Base-by-base conservation (phyloP, 2,113 vertebrate genomes). In the Rhinoderma darwinii region DNA sequence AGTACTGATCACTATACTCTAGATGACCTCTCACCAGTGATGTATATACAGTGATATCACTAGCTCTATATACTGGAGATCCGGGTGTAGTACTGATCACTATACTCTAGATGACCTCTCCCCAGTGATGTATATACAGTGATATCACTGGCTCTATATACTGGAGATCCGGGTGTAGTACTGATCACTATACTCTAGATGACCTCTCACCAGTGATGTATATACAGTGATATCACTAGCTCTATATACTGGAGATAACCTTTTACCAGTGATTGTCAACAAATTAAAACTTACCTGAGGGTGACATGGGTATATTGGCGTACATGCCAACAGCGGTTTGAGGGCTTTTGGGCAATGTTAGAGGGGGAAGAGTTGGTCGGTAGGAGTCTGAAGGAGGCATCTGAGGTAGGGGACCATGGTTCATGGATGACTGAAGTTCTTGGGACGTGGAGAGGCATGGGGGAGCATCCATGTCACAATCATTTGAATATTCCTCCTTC, bases 401-500 rank as follows among this genome's bases (percentile, higher is more conserved):
- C 27, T 70, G 4, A 20, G 91, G 91, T 30, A 84, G 6, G 15
- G 92, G 89, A 56, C 91, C 37, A 39, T 17, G 76, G 87, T 84
- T 89, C 50, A 76, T 51, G 66, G 70, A 75, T 59, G 80, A 83
- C 10, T 82, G 82, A 41, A 88, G 93, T 75, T 94, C 92, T 77
- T 0, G 91, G 73, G 54, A 87, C 89, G 91, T 37, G 18, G 91
- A 74, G 88, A 95, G 91, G 0, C 93, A 89, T 0, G 91, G 78
- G 0, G 90, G 85, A 41, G 90, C 78, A 39, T 95, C 91, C 39
- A 93, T 89, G 89, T 94, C 92, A 50, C 93, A 94, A 88, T 93
- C 93, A 70, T 92, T 92, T 66, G 92, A 79, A 85, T 91, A 93
- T 88, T 95, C 93, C 86, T 96, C 93, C 88, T 96, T 96, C 39